Percentiles rank a stretch among this genome's conserved stretches.
These are phyloP conservation scores for Cephus nigrinus DNA, from an alignment of 2,888 invertebrate genomes.

Conservation along the genomic window DNA sequence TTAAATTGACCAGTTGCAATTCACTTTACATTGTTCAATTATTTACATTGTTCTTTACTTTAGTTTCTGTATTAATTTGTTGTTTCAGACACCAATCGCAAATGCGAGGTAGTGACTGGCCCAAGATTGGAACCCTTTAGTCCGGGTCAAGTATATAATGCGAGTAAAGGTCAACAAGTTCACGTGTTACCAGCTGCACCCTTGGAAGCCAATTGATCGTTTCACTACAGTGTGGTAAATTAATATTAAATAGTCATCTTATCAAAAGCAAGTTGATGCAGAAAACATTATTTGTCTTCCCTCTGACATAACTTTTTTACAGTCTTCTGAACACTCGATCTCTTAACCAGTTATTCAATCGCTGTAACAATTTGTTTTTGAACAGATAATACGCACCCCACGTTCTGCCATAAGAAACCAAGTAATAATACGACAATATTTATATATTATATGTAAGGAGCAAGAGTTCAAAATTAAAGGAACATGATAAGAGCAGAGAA, in stretches of 20 bases:
- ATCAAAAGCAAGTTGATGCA: constrained; percentile 21
- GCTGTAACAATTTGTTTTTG: neutral
- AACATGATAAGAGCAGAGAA: neutral
- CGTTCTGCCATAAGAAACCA: constrained; percentile 19
- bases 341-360: neutral
- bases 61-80: neutral
- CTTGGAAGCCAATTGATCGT: constrained; percentile 49
- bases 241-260: constrained; percentile 7
- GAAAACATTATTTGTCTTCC: neutral
- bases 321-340: neutral
- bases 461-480: constrained; percentile 16
- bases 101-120: constrained; percentile 68
- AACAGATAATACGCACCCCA: neutral
- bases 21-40: neutral
- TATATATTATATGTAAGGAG: constrained; percentile 21
- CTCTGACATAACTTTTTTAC: neutral
- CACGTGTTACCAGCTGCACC: constrained; percentile 77
- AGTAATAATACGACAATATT: constrained; percentile 31
- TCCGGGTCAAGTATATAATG: constrained; percentile 93
- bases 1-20: neutral
- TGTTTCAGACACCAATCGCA: constrained; percentile 64
- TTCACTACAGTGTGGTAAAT: constrained; percentile 20
- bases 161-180: constrained; percentile 90
- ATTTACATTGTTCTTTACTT: neutral
- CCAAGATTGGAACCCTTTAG: constrained; percentile 89